Percentiles rank a stretch among this genome's conserved stretches.
These are phyloP conservation scores for Micrastur ruficollis DNA, from an alignment of 2,797 vertebrate species.

Conservation along the genomic window DNA sequence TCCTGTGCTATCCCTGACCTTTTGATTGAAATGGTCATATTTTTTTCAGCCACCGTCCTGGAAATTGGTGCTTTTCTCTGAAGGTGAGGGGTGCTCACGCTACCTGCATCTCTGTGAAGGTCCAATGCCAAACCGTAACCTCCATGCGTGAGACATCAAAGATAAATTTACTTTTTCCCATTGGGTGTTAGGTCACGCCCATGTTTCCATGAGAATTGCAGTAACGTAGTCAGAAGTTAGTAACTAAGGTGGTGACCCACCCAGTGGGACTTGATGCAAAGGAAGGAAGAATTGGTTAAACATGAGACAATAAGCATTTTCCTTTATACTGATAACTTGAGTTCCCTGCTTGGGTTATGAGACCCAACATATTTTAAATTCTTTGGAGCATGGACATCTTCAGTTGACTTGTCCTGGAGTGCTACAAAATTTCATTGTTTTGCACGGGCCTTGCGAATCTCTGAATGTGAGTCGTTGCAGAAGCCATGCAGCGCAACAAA, in stretches of 20 bases:
- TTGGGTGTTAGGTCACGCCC: neutral
- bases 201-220: neutral
- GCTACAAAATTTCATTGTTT: neutral
- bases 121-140: neutral
- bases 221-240: neutral
- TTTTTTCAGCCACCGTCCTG: neutral
- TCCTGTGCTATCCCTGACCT: neutral
- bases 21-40: neutral
- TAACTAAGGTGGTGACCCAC: neutral
- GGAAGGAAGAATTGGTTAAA: neutral
- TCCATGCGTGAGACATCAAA: neutral
- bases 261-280: neutral
- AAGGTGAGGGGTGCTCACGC: neutral
- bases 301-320: neutral
- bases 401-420: neutral
- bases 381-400: neutral
- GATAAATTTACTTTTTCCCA: neutral
- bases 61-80: neutral
- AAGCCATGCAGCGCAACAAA: neutral
- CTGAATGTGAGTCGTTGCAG: neutral
- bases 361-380: neutral
- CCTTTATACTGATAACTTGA: neutral
- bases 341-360: neutral
- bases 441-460: neutral
- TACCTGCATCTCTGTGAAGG: neutral